Conservation (phyloP, 2,888 invertebrate genomes). For the Mesoligia furuncula region DNA sequence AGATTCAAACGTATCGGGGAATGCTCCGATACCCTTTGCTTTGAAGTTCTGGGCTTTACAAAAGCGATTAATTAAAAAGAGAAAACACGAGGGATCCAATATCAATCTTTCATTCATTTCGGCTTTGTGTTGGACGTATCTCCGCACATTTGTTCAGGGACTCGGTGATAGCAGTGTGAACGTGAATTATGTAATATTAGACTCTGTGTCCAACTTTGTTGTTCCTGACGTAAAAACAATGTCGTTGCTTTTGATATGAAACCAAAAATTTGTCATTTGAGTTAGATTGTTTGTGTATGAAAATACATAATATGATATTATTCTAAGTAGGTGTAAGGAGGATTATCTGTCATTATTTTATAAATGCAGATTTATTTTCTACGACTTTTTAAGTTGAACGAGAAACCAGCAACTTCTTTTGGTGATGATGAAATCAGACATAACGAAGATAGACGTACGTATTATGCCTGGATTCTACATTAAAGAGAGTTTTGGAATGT, state of each 20-base stretch:
- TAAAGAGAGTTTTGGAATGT: not conserved
- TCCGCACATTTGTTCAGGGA: constrained; percentile 54
- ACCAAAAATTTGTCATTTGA: constrained; percentile 33
- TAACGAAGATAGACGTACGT: not conserved
- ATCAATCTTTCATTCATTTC: constrained; percentile 70
- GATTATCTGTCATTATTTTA: not conserved
- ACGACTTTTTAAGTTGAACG: not conserved
- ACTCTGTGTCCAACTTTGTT: constrained; percentile 53
- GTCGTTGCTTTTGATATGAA: constrained; percentile 40
- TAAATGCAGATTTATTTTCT: not conserved
- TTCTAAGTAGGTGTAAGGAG: not conserved
- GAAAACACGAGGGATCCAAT: constrained; percentile 72
- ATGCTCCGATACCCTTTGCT: constrained; percentile 74
- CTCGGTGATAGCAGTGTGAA: constrained; percentile 48
- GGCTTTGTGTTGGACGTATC: constrained; percentile 60
- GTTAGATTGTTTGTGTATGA: constrained; percentile 12
- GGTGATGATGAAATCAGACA: not conserved
- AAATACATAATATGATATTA: not conserved
- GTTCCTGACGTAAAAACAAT: constrained; percentile 49
- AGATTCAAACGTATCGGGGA: constrained; percentile 67
- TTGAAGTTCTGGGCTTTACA: constrained; percentile 75
- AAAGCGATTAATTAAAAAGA: constrained; percentile 81
- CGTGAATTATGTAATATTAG: constrained; percentile 56
- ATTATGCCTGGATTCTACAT: not conserved
- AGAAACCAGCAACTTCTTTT: not conserved